Conservation (phyloP, 2,797 vertebrate genomes). For the Propithecus deckenii region DNA sequence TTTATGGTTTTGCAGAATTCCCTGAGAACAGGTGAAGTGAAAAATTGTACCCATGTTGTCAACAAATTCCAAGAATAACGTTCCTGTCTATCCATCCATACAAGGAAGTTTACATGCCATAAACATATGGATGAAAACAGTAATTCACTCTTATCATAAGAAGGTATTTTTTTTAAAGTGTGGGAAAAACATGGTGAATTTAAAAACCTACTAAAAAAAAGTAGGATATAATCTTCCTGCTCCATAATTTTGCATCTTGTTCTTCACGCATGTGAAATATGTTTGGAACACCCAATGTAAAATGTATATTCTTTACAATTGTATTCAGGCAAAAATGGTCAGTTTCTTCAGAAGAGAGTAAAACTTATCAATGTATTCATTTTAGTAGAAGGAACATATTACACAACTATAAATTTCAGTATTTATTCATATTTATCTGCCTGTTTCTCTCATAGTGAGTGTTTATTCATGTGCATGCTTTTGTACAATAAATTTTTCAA, state of each 20-base stretch:
- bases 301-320: background rate
- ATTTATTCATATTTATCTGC: background rate
- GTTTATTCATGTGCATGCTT: background rate
- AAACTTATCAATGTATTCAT: background rate
- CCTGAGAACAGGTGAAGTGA: conserved; percentile 76
- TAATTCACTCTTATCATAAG: conserved; percentile 70
- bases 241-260: conserved; percentile 60
- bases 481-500: background rate
- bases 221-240: conserved; percentile 40
- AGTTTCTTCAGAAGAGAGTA: conserved; percentile 10
- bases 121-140: conserved; percentile 77
- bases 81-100: conserved; percentile 76
- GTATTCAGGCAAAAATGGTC: conserved; percentile 6
- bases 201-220: conserved; percentile 54
- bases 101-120: conserved; percentile 75
- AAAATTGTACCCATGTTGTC: conserved; percentile 78
- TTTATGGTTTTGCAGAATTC: conserved; percentile 78
- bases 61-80: conserved; percentile 81
- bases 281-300: conserved; percentile 31
- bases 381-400: background rate
- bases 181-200: conserved; percentile 71
- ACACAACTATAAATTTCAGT: background rate
- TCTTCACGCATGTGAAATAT: conserved; percentile 46
- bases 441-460: background rate
- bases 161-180: conserved; percentile 60